Evolutionary conservation across 2,797 vertebrate species (phyloP), one percentile per base, ranked within the genome.

Genomic region (Erpetoichthys calabaricus): DNA sequence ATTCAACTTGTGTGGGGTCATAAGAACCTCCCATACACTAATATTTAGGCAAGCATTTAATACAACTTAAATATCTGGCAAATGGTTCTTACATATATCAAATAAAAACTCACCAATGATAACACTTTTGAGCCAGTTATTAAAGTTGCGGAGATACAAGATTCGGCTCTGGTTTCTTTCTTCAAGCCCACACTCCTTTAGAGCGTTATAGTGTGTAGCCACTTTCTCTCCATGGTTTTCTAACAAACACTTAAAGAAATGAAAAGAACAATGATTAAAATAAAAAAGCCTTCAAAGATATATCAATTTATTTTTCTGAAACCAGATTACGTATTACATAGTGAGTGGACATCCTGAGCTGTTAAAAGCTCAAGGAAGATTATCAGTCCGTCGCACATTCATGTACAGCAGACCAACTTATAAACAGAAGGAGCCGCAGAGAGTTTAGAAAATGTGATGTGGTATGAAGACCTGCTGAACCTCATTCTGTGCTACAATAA

Each of bases 121-220:
- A 60, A 94, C 84, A 0, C 94, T 98, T 77, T 99, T 99, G 62
- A 98, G 82, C 94, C 94, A 99, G 71, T 99, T 98, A 83, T 99
- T 99, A 68, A 99, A 99, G 75, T 98, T 98, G 63, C 95, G 88
- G 78, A 99, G 85, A 80, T 91, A 88, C 76, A 96, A 88, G 65
- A 99, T 99, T 56, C 88, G 84, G 72, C 93, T 97, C 59, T 77
- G 86, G 67, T 81, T 94, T n/a, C 94, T 86, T 47, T 80, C 89
- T 7, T 83, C 86, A 60, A 95, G 74, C 6, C 95, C 93, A 5
- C 86, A 82, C 70, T 99, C 95, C 72, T 96, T 88, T 54, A 94
- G 86, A 3, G 83, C 75, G 68, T 99, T 99, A 66, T 99, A 99
- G 74, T 99, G 94, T 50, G 77, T 83, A 9, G 94, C 95, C 47